Evolutionary conservation across 1,140 invertebrate genomes (phyloP).

Genomic region (Aplysia californica): DNA sequence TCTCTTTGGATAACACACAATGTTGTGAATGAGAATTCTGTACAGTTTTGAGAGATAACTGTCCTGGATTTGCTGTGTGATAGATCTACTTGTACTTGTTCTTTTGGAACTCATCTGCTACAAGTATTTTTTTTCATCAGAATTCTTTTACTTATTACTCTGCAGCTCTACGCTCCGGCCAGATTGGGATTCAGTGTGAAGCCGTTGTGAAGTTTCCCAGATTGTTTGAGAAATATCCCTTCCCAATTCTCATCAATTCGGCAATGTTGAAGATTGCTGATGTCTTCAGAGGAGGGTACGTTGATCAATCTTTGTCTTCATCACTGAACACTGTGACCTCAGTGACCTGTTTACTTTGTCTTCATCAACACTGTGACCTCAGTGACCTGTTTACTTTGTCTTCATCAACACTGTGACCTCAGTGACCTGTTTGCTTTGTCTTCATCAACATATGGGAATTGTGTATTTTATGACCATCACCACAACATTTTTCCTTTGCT

Average conservation of each 20-base stretch:
- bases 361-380: not conserved
- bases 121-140: too few relatives aligned
- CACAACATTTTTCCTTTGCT: too few relatives aligned
- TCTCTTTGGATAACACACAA: too few relatives aligned
- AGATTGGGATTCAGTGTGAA: constrained; percentile 95
- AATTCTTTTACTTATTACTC: not conserved
- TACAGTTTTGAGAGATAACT: too few relatives aligned
- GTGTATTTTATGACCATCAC: too few relatives aligned
- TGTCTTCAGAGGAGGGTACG: constrained; percentile 89
- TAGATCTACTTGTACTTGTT: too few relatives aligned
- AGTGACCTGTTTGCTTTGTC: not conserved
- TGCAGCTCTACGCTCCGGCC: constrained; percentile 84
- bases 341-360: not conserved
- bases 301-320: not conserved
- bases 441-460: not conserved
- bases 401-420: not conserved
- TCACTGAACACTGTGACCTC: not conserved
- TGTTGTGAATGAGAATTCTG: too few relatives aligned
- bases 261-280: constrained; percentile 94
- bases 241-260: constrained; percentile 97
- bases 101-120: too few relatives aligned
- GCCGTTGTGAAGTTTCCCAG: constrained; percentile 94
- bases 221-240: constrained; percentile 96
- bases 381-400: not conserved
- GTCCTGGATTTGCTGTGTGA: too few relatives aligned